phyloP scores from a whole-genome alignment of 1,140 invertebrate genomes.

The Ptiloglossa arizonensis region DNA sequence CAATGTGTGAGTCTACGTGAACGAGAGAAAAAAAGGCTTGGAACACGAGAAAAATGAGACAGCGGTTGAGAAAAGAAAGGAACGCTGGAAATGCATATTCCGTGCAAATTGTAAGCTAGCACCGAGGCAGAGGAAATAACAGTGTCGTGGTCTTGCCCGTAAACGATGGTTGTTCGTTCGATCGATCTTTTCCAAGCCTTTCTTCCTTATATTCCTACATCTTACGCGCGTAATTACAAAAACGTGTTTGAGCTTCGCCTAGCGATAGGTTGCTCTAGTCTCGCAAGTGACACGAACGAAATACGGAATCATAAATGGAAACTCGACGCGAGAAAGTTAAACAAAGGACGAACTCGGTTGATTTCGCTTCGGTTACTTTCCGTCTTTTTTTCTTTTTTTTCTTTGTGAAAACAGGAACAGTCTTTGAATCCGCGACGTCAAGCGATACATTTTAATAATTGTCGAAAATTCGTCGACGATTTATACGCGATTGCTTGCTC shows the following conservation, averaged over 20 bases:
- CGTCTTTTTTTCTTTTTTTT: not conserved
- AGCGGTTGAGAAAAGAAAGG: not conserved
- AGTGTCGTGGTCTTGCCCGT: not conserved
- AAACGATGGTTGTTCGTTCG: not conserved
- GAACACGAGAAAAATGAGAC: not conserved
- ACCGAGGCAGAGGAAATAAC: not conserved
- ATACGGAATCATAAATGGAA: not conserved
- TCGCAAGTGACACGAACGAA: not conserved
- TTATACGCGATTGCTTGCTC: not conserved
- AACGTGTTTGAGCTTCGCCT: not conserved
- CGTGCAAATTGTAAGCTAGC: too few relatives aligned
- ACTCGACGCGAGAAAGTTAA: not conserved
- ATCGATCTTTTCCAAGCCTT: not conserved
- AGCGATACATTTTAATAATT: not conserved
- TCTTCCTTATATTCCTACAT: not conserved
- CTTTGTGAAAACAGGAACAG: conserved; percentile 17
- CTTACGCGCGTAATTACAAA: not conserved
- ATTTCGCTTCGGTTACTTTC: not conserved
- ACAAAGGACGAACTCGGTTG: not conserved
- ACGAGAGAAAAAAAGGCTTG: conserved; percentile 5
- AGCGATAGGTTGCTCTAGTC: not conserved
- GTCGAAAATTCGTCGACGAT: not conserved
- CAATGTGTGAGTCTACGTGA: not conserved
- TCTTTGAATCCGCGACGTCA: conserved; percentile 2
- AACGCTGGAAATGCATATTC: too few relatives aligned